Evolutionary conservation across 1,140 invertebrate species (phyloP), one percentile per base, ranked within the genome.

Genomic region (Bombyx mandarina): DNA sequence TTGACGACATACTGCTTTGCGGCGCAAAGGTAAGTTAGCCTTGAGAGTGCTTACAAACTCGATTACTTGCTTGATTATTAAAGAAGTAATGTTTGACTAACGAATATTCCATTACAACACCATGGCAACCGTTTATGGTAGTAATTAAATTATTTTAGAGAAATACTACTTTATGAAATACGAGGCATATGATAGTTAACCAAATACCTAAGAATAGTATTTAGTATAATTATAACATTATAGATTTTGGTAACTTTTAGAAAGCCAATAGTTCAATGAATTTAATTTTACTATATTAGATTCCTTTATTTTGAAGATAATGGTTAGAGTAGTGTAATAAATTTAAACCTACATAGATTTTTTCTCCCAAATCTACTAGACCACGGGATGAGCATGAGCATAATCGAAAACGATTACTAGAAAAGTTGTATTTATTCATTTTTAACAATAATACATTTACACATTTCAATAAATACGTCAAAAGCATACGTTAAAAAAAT

Each of bases 41-140:
- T 78, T 44, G 12, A 49, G 8, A 48, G n/a, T 48, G 18, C n/a
- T 7, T 43, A 50, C 43, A 50, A 49, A 35, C 48, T 56, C 50
- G 45, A 45, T 47, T 47, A 35, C 35, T 35, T 47, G 18, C 44
- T 43, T 43, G 18, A 56, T 46, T 56, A 35, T 49, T 10, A 49
- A 54, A 49, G 48, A 18, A 49, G 7, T 8, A 51, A 47, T 58
- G 57, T 61, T 59, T 49, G 26, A 54, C 62, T 35, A 63, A 74
- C 66, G 67, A 64, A 84, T 86, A 86, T 84, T 84, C 80, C 81
- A 86, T 86, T 84, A 81, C 81, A 86, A 86, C 80, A 84, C 83
- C 42, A 62, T 65, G 60, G 53, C 61, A 60, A 64, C 44, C 66
- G 53, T 54, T 57, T 55, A 43, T 46, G 22, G 62, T 60, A 69